Conservation (phyloP, 2,888 invertebrate species). For the Cryptosula pallasiana region DNA sequence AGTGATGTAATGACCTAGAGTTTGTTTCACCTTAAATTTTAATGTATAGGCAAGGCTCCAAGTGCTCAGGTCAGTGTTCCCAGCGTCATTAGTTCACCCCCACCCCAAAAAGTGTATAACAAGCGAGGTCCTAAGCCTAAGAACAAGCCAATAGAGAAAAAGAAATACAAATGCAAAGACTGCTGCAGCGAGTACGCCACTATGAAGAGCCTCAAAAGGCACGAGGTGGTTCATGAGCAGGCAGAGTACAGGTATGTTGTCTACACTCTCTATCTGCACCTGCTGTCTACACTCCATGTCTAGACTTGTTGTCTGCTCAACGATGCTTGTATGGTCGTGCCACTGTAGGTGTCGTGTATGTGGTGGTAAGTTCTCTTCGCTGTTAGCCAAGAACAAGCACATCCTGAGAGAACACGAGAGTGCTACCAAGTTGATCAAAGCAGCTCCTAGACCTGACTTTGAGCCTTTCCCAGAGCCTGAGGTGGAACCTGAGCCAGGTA, state of each 20-base stretch:
- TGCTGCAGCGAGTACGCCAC: background rate
- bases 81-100: too few relatives aligned
- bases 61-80: too few relatives aligned
- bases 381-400: constrained; percentile 15
- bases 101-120: background rate
- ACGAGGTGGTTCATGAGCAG: background rate
- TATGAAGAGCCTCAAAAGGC: constrained; percentile 7
- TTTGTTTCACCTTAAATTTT: too few relatives aligned
- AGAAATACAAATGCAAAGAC: constrained; percentile 13
- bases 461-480: background rate
- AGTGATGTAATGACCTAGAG: too few relatives aligned
- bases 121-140: background rate
- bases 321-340: too few relatives aligned
- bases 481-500: background rate
- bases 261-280: too few relatives aligned
- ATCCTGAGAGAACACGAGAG: background rate
- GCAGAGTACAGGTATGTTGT: constrained; percentile 20
- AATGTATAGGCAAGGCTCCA: too few relatives aligned
- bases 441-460: background rate
- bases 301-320: too few relatives aligned
- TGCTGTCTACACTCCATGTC: too few relatives aligned
- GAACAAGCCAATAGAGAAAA: background rate
- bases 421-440: background rate
- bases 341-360: constrained; percentile 14
- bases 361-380: constrained; percentile 8